A percentile compares a stretch with the other conserved stretches of the same genome.
These are phyloP conservation scores for Agrochola macilenta DNA, from an alignment of 2,888 invertebrate genomes.

Conservation along the genomic window DNA sequence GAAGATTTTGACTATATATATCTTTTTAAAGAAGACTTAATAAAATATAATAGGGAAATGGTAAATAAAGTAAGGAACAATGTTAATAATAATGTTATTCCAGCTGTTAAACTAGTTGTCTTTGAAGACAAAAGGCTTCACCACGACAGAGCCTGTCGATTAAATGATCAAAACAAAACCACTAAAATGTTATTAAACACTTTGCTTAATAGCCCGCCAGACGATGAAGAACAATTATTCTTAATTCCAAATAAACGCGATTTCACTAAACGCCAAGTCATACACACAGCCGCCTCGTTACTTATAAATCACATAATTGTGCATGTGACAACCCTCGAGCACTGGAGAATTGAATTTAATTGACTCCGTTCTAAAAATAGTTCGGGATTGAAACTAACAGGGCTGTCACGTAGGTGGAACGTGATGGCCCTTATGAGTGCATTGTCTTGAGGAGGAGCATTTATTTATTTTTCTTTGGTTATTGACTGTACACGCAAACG, in stretches of 20 bases:
- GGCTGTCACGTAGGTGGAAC: conserved; percentile 60
- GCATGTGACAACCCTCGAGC: conserved; percentile 81
- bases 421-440: conserved; percentile 64
- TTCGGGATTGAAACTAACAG: conserved; percentile 61
- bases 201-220: conserved; percentile 71
- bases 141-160: conserved; percentile 33
- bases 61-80: not conserved
- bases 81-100: not conserved
- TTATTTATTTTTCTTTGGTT: conserved; percentile 21
- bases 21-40: not conserved
- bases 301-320: conserved; percentile 86
- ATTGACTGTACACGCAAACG: conserved; percentile 4
- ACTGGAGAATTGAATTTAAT: conserved; percentile 87
- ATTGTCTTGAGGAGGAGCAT: conserved; percentile 45
- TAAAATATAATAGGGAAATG: not conserved
- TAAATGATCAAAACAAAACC: conserved; percentile 66
- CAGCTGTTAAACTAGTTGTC: not conserved
- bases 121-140: not conserved
- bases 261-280: conserved; percentile 75
- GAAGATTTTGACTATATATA: not conserved
- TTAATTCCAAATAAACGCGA: conserved; percentile 82
- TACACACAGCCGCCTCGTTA: conserved; percentile 67
- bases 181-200: conserved; percentile 71
- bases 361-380: conserved; percentile 85
- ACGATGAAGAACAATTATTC: conserved; percentile 81